Conservation (phyloP, 2,797 vertebrate genomes). For the Platyrinchus mystaceus region DNA sequence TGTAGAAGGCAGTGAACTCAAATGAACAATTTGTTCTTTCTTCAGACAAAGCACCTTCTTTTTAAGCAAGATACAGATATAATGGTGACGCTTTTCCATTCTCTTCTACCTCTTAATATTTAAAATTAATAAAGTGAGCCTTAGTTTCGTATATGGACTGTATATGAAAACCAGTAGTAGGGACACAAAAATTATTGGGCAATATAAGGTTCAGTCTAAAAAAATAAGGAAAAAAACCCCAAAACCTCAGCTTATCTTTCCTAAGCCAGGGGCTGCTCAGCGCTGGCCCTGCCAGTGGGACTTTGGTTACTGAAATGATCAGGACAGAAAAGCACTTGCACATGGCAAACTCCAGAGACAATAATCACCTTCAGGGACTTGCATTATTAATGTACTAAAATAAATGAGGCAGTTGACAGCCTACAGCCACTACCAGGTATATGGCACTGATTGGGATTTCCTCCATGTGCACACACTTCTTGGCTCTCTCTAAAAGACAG, state of each 20-base stretch:
- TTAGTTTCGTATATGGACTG: not conserved
- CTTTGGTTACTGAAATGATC: not conserved
- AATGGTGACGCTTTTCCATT: not conserved
- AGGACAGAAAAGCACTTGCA: conserved; percentile 33
- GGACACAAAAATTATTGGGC: not conserved
- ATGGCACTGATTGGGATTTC: not conserved
- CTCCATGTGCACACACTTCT: not conserved
- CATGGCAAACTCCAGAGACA: conserved; percentile 18
- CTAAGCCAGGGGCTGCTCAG: not conserved
- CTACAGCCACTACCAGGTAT: not conserved
- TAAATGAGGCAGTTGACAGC: conserved; percentile 1
- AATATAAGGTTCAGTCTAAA: not conserved
- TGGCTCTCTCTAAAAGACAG: not conserved
- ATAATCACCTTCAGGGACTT: not conserved
- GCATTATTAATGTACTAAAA: conserved; percentile 4
- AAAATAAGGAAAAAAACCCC: not conserved
- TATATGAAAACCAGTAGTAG: not conserved
- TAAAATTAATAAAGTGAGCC: not conserved
- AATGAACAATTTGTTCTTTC: conserved; percentile 36
- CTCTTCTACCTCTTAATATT: not conserved
- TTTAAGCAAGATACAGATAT: not conserved
- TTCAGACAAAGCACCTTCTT: not conserved
- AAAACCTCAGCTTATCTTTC: not conserved
- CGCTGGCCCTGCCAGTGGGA: not conserved
- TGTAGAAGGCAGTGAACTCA: not conserved